Conservation (phyloP, 2,797 vertebrate genomes). For the Melanotaenia parkinsoni region DNA sequence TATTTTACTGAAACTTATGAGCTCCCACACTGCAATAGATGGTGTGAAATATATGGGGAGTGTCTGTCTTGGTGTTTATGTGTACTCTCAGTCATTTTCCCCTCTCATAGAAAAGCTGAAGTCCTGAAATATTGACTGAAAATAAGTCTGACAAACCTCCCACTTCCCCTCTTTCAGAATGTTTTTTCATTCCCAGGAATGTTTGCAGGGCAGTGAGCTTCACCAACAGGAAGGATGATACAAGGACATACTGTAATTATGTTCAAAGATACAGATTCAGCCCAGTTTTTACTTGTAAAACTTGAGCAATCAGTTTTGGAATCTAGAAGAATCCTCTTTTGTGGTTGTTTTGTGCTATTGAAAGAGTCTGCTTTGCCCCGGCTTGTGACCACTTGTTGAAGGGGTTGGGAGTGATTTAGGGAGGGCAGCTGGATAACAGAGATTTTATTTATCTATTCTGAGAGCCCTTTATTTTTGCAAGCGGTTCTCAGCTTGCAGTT, state of each 20-base stretch:
- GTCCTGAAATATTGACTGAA: conserved; percentile 70
- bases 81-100: conserved; percentile 48
- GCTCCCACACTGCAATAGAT: conserved; percentile 61
- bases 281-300: conserved; percentile 80
- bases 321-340: conserved; percentile 78
- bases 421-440: conserved; percentile 84
- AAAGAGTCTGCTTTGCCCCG: conserved; percentile 75
- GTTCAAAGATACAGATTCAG: conserved; percentile 80
- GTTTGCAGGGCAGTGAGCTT: conserved; percentile 68
- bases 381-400: conserved; percentile 83
- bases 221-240: conserved; percentile 82
- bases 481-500: conserved; percentile 81
- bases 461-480: conserved; percentile 80
- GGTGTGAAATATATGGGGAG: conserved; percentile 61
- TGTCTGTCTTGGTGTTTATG: conserved; percentile 46
- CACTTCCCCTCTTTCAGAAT: conserved; percentile 71
- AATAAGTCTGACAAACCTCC: conserved; percentile 71
- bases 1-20: conserved; percentile 56
- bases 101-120: conserved; percentile 55
- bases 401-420: conserved; percentile 83
- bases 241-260: conserved; percentile 80
- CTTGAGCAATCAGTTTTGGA: conserved; percentile 78
- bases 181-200: conserved; percentile 74
- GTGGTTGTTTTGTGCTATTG: conserved; percentile 77
- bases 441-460: conserved; percentile 85